Evolutionary conservation across 2,113 vertebrate species (phyloP).

Genomic region (Platysteira castanea): DNA sequence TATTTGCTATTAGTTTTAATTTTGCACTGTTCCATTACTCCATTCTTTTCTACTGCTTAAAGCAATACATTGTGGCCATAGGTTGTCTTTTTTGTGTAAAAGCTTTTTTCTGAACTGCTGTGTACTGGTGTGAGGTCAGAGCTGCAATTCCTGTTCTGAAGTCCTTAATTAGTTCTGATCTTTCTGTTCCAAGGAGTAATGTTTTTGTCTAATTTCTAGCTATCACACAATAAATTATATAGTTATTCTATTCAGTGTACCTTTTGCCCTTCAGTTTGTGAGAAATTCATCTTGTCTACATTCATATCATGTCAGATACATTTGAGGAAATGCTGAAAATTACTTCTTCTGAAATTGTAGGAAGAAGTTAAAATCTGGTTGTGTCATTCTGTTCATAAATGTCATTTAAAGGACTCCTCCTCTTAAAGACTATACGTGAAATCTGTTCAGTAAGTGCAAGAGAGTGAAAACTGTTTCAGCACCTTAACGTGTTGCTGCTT

Average conservation of each 20-base stretch:
- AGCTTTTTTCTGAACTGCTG: background rate
- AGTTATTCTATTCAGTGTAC: background rate
- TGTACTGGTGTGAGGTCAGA: background rate
- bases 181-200: background rate
- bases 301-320: background rate
- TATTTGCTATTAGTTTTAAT: constrained; percentile 5
- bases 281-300: background rate
- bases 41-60: constrained; percentile 10
- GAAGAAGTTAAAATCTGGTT: background rate
- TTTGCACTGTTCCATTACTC: background rate
- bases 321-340: background rate
- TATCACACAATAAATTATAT: background rate
- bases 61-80: background rate
- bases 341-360: background rate
- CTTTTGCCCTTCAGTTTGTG: background rate
- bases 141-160: background rate
- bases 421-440: background rate
- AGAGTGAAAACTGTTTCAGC: background rate
- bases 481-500: background rate
- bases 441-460: background rate
- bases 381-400: background rate
- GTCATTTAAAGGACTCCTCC: background rate
- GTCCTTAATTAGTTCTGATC: background rate
- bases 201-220: background rate
- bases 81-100: background rate